Base-by-base conservation (phyloP, 2,888 invertebrate genomes). In the Maniola hyperantus region DNA sequence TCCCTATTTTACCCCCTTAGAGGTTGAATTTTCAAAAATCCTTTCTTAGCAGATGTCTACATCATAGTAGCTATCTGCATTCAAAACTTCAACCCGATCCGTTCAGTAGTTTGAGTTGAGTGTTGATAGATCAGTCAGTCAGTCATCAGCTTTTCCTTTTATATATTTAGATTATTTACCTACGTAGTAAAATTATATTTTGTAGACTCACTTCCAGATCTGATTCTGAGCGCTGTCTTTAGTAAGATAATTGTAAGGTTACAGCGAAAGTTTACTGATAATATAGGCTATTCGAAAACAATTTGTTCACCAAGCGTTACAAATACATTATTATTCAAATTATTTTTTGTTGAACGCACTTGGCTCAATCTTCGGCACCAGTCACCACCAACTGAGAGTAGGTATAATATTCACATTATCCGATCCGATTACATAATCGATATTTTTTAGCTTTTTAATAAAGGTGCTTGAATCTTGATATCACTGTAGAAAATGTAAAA, bases 241-340 rank as follows among this genome's bases (percentile, higher is more conserved):
- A 46, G 15, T 46, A 8, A 26, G 4, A 26, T 26, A 26, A 26
- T 2, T 26, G 4, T 26, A 26, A 26, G 7, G 8, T n/a, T 33
- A 33, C 20, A 53, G 6, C 53, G 53, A 58, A 33, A 33, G 46
- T 26, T 33, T 46, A 46, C 48, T 50, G 50, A 50, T 39, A 50
- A 50, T 34, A 50, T 60, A 36, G 34, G 60, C 36, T 48, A 48
- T 48, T 60, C 60, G 15, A 60, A 60, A 50, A 34, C 59, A 50
- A 36, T 60, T 50, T 60, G 11, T 36, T 18, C 48, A 59, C 6
- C 10, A 33, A 59, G 59, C 46, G 59, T 59, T 59, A 48, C 48
- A 34, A 59, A 59, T 26, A n/a, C n/a, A n/a, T 26, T 26, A 26
- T 26, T 18, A 48, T 59, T 48, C 11, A 46, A 48, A 59, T 58